phyloP scores from a whole-genome alignment of 2,113 vertebrate genomes.

The Onychostruthus taczanowskii region DNA sequence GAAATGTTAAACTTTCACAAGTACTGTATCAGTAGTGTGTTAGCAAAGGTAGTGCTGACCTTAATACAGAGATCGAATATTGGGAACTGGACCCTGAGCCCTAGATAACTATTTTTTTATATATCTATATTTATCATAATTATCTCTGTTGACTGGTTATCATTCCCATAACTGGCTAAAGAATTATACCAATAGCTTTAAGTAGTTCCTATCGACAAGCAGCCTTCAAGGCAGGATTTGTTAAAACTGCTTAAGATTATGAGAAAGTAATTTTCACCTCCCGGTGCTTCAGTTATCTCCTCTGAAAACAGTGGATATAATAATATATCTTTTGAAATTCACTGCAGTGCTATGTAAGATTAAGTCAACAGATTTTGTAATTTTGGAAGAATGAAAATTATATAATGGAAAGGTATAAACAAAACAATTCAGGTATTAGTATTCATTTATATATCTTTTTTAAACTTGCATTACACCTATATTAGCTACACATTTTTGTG shows the following conservation, averaged over 20 bases:
- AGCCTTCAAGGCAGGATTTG: not conserved
- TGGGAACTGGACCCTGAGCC: not conserved
- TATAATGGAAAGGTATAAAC: not conserved
- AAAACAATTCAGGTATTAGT: not conserved
- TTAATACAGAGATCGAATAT: not conserved
- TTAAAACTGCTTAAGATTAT: not conserved
- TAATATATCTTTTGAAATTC: not conserved
- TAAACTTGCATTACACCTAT: not conserved
- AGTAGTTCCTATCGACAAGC: not conserved
- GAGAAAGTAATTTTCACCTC: not conserved
- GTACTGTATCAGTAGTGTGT: not conserved
- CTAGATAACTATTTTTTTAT: not conserved
- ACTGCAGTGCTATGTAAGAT: not conserved
- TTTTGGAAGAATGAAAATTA: not conserved
- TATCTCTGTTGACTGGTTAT: not conserved
- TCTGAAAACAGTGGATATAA: not conserved
- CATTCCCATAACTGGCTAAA: not conserved
- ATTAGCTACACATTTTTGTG: not conserved
- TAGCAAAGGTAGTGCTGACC: not conserved
- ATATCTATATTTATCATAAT: not conserved
- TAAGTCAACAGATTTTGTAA: not conserved
- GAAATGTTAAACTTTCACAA: not conserved
- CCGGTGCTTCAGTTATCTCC: not conserved
- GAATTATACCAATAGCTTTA: not conserved
- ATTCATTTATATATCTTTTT: not conserved